Evolutionary conservation across 2,797 vertebrate genomes (phyloP), one percentile per base, ranked within the genome.

Genomic region (Menidia menidia): DNA sequence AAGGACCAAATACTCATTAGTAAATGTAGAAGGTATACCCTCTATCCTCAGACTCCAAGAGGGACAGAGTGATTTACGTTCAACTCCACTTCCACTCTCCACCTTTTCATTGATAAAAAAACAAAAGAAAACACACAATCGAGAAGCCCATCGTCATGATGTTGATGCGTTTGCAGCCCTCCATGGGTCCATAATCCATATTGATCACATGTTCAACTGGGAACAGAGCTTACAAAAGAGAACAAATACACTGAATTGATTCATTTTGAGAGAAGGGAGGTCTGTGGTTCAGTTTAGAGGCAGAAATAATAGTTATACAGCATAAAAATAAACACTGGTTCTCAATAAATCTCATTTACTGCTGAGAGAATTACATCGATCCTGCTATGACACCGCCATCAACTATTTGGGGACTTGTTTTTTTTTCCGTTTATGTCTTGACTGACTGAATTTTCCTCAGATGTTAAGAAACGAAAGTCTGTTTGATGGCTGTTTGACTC

Each of bases 401-500:
- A 33, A 48, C 25, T 14, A 43, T 64, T 67, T 41, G 25, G 31
- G 19, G 0, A 42, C 32, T 57, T 48, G 33, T 35, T 16, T 32
- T 48, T 10, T 63, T 43, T 50, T 33, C 41, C 60, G 66, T 43
- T 39, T 8, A 50, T 4, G 31, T 43, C 57, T 18, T n/a, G 55
- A n/a, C 18, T 16, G 48, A 45, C 57, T 50, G 55, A 63, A 35
- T 31, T 52, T 62, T 58, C 39, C 43, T 75, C 41, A 33, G 60
- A 44, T 42, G 3, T 48, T 68, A 41, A 16, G 10, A 61, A 61
- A 9, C 31, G 30, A 64, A 65, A 39, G 13, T 51, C 72, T 74
- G 55, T 39, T 11, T 10, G 43, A 70, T 19, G 10, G 52, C 50
- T 1, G 4, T 62, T 51, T 60, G 39, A 10, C 73, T 75, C 77